A percentile compares a stretch with the other conserved stretches of the same genome.
These are phyloP conservation scores for Acrossocheilus wenchowensis DNA, from an alignment of 2,797 vertebrate genomes.

Conservation along the genomic window DNA sequence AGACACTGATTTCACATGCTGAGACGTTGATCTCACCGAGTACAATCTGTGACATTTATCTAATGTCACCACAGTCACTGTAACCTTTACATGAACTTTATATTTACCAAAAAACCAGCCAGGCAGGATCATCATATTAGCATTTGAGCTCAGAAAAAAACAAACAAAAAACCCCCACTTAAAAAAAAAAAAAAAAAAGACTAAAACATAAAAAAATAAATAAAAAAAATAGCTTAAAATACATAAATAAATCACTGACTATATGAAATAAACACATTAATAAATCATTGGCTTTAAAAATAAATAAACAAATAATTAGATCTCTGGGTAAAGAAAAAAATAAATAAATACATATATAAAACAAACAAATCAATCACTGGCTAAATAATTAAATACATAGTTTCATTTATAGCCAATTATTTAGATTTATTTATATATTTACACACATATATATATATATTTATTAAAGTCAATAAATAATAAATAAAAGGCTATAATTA, in stretches of 20 bases:
- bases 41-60: constrained; percentile 52
- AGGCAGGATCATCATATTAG: neutral
- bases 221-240: neutral
- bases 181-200: too few relatives aligned
- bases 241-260: neutral
- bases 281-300: too few relatives aligned
- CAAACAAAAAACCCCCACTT: neutral
- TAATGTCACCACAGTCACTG: constrained; percentile 38
- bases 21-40: neutral
- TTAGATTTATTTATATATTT: neutral
- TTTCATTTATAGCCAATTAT: neutral
- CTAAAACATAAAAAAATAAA: neutral
- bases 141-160: neutral
- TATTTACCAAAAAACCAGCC: constrained; percentile 14
- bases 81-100: constrained; percentile 51
- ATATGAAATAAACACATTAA: neutral
- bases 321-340: neutral
- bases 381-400: neutral
- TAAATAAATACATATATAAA: neutral
- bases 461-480: too few relatives aligned
- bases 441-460: too few relatives aligned
- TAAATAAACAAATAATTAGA: too few relatives aligned
- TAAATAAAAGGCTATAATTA: neutral
- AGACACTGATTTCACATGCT: neutral
- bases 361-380: too few relatives aligned